A percentile compares a stretch with the other conserved stretches of the same genome.
Evolutionary conservation across 1,140 invertebrate species (phyloP).

Genomic region (Drosophila lacertosa): DNA sequence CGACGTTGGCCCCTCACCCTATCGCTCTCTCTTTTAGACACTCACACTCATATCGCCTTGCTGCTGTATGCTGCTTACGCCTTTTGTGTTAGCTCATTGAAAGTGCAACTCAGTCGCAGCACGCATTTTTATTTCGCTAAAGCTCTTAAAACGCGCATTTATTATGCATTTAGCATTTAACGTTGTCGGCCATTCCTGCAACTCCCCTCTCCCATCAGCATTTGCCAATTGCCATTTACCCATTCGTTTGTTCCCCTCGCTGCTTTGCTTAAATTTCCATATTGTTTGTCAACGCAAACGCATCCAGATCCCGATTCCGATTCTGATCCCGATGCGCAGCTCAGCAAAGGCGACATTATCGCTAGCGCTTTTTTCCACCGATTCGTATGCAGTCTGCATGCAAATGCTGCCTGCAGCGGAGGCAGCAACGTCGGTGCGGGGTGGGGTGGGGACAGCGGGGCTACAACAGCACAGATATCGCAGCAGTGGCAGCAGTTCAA

Average conservation of each 20-base stretch:
- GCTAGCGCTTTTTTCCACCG: slow-evolving; percentile 39
- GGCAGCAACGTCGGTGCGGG: slow-evolving; percentile 12
- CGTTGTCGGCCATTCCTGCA: slow-evolving; percentile 64
- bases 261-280: slow-evolving; percentile 77
- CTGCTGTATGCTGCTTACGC: slow-evolving; percentile 21
- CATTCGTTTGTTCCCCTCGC: slow-evolving; percentile 16
- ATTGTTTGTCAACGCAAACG: slow-evolving; percentile 67
- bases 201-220: slow-evolving; percentile 23
- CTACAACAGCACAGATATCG: slow-evolving; percentile 67
- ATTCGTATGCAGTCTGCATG: slow-evolving; percentile 76
- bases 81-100: slow-evolving; percentile 74
- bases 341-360: slow-evolving; percentile 45
- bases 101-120: slow-evolving; percentile 70
- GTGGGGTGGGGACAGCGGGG: slow-evolving; percentile 22
- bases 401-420: slow-evolving; percentile 50
- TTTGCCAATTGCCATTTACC: slow-evolving; percentile 51
- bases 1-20: background rate
- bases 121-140: slow-evolving; percentile 63
- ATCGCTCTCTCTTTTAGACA: background rate
- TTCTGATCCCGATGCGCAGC: slow-evolving; percentile 38
- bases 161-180: slow-evolving; percentile 83
- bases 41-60: slow-evolving; percentile 6
- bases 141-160: slow-evolving; percentile 70
- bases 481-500: slow-evolving; percentile 69
- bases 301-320: slow-evolving; percentile 49